Percentiles rank a stretch among this genome's conserved stretches.
These are phyloP conservation scores for Trichopoda pennipes DNA, from an alignment of 2,888 invertebrate genomes.

Conservation along the genomic window DNA sequence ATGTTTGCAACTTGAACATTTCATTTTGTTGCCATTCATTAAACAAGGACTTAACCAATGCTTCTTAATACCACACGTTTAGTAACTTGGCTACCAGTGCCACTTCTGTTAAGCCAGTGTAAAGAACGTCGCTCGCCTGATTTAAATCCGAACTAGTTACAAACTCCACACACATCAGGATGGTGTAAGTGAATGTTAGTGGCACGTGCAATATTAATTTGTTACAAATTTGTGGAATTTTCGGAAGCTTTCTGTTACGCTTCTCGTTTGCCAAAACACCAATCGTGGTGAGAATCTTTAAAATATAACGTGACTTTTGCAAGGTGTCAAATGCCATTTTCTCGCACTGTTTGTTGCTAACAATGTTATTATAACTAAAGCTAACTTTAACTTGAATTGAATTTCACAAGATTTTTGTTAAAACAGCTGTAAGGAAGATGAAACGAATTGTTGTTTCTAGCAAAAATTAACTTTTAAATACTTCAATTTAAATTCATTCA, in stretches of 20 bases:
- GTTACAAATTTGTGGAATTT: constrained; percentile 10
- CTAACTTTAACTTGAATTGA: constrained; percentile 9
- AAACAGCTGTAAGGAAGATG: too few relatives aligned
- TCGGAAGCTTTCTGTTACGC: constrained; percentile 14
- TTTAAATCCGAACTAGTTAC: constrained; percentile 72
- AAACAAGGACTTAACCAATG: constrained; percentile 69
- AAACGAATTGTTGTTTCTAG: too few relatives aligned
- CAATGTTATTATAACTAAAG: not conserved
- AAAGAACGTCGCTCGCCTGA: constrained; percentile 74
- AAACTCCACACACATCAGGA: constrained; percentile 75
- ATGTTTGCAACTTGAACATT: constrained; percentile 66
- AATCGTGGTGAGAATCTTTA: constrained; percentile 27
- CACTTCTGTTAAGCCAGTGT: constrained; percentile 75
- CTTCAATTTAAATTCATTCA: too few relatives aligned
- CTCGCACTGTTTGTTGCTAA: too few relatives aligned
- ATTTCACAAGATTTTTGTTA: not conserved
- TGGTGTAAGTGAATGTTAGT: constrained; percentile 72
- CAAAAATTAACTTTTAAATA: too few relatives aligned
- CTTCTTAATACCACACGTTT: constrained; percentile 72
- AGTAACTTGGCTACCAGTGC: constrained; percentile 74
- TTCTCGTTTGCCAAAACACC: constrained; percentile 46
- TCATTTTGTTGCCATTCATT: constrained; percentile 67
- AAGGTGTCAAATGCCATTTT: constrained; percentile 53
- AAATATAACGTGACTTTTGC: constrained; percentile 42
- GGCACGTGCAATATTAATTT: constrained; percentile 72